Percentiles rank a stretch among this genome's conserved stretches.
Evolutionary conservation across 2,888 invertebrate genomes (phyloP).

Genomic region (Leptopilina syphax): DNA sequence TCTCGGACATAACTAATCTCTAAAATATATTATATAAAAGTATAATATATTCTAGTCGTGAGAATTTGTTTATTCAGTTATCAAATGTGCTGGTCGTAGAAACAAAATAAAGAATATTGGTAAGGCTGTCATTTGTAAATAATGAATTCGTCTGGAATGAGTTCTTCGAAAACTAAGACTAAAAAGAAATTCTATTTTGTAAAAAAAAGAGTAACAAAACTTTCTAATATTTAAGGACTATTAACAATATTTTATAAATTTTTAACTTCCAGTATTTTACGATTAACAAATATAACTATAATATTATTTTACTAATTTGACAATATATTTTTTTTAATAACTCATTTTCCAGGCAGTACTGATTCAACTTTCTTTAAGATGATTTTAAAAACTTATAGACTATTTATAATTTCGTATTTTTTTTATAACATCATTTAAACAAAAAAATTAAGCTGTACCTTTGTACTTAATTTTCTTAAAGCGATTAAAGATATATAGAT

Average conservation of each 20-base stretch:
- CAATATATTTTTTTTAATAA: neutral
- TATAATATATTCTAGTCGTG: neutral
- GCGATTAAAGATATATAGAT: neutral
- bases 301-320: conserved; percentile 11
- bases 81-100: conserved; percentile 42
- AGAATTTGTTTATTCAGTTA: conserved; percentile 33
- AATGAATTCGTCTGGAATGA: conserved; percentile 27
- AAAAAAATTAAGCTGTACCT: neutral
- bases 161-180: conserved; percentile 20
- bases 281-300: neutral
- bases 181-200: conserved; percentile 19
- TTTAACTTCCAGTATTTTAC: conserved; percentile 29
- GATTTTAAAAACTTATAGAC: neutral
- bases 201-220: conserved; percentile 1
- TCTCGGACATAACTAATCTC: conserved; percentile 61
- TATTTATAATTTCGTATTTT: conserved; percentile 19
- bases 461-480: neutral
- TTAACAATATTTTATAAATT: conserved; percentile 4
- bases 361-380: neutral
- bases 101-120: neutral
- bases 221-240: conserved; percentile 6
- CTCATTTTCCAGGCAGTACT: conserved; percentile 9
- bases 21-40: conserved; percentile 41
- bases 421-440: neutral
- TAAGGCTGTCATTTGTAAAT: conserved; percentile 25